phyloP scores from a whole-genome alignment of 2,797 vertebrate genomes.

The Acanthornis magna region DNA sequence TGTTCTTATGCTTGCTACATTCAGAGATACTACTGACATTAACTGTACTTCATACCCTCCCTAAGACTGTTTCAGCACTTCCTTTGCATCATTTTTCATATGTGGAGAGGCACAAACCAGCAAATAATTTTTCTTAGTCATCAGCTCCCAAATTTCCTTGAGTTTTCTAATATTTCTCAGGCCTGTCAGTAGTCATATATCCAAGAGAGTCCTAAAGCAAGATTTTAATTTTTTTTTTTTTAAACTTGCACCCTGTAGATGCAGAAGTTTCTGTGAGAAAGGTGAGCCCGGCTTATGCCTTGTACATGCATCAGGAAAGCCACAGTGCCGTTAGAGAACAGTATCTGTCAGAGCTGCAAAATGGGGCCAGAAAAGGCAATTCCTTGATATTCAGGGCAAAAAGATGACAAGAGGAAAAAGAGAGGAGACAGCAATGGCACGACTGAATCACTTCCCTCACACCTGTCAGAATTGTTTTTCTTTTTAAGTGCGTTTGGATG shows the following conservation, averaged over 20 bases:
- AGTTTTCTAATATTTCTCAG: background rate
- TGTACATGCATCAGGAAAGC: background rate
- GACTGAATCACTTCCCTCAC: background rate
- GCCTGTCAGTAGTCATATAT: background rate
- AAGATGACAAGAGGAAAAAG: background rate
- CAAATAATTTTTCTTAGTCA: background rate
- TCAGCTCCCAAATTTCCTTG: background rate
- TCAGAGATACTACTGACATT: background rate
- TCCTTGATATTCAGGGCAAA: background rate
- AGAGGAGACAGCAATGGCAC: background rate
- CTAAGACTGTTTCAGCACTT: background rate
- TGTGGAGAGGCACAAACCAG: background rate
- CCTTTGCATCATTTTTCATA: background rate
- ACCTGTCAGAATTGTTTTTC: fast-evolving
- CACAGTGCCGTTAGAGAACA: background rate
- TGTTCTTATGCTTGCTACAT: background rate
- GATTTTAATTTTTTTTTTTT: fast-evolving
- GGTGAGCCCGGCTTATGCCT: background rate
- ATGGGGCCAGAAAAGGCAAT: background rate
- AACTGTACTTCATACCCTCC: background rate
- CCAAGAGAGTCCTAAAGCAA: background rate
- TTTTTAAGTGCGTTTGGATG: background rate
- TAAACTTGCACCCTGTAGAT: background rate
- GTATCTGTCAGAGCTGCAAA: background rate
- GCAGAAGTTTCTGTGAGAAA: background rate